Evolutionary conservation across 2,113 vertebrate species (phyloP).

Genomic region (Carassius carassius): DNA sequence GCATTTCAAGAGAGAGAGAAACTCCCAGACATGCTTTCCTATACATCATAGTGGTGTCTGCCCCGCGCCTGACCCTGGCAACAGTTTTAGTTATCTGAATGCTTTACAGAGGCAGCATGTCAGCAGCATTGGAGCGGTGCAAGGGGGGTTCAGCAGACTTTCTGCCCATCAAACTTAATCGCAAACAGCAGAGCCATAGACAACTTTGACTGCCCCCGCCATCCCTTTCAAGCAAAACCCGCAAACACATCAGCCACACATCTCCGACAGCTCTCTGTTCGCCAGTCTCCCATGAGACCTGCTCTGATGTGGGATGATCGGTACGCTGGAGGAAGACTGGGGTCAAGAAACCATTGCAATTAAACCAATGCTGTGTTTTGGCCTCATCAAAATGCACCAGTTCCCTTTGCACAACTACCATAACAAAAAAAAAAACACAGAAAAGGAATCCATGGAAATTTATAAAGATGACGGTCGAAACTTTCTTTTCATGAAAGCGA

Average conservation of each 20-base stretch:
- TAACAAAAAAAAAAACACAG: constrained; percentile 20
- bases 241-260: constrained; percentile 81
- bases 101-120: constrained; percentile 84
- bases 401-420: background rate
- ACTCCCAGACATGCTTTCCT: constrained; percentile 97
- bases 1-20: constrained; percentile 96
- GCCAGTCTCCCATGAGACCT: constrained; percentile 77
- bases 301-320: constrained; percentile 90
- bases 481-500: constrained; percentile 55
- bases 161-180: constrained; percentile 94
- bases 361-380: constrained; percentile 14
- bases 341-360: constrained; percentile 31
- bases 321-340: constrained; percentile 42
- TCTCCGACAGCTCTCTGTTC: constrained; percentile 80
- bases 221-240: constrained; percentile 72
- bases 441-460: constrained; percentile 50
- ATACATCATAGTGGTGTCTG: constrained; percentile 98
- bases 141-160: constrained; percentile 59
- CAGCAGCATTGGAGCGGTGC: constrained; percentile 71
- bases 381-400: constrained; percentile 22
- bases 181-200: constrained; percentile 88
- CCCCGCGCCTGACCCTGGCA: constrained; percentile 96
- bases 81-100: constrained; percentile 92
- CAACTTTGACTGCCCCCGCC: constrained; percentile 68
- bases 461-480: constrained; percentile 60